These are phyloP conservation scores for Autographa pulchrina DNA, from an alignment of 2,888 invertebrate species.

Conservation along the genomic window DNA sequence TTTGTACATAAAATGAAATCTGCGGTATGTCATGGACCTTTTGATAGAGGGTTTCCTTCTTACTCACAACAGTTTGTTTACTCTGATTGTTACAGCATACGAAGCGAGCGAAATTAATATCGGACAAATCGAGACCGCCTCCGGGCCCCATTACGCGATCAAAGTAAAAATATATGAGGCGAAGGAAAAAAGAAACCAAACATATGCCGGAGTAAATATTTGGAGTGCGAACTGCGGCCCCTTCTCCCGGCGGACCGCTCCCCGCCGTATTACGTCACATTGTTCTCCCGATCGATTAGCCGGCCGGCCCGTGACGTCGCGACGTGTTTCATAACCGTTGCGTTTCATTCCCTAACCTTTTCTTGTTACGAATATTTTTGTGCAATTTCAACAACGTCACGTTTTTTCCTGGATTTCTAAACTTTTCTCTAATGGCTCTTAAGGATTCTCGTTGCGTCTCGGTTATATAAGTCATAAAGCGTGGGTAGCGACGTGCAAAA, in stretches of 20 bases:
- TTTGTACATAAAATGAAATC: slow-evolving; percentile 19
- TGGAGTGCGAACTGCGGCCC: slow-evolving; percentile 77
- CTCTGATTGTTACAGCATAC: slow-evolving; percentile 65
- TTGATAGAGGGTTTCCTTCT: slow-evolving; percentile 49
- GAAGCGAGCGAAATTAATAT: slow-evolving; percentile 82
- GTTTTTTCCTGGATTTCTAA: slow-evolving; percentile 29
- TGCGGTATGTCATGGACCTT: slow-evolving; percentile 3
- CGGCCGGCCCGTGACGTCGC: slow-evolving; percentile 77
- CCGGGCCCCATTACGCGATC: slow-evolving; percentile 84
- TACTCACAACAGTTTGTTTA: slow-evolving; percentile 67
- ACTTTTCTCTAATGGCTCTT: slow-evolving; percentile 31
- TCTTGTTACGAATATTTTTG: slow-evolving; percentile 46
- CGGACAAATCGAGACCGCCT: slow-evolving; percentile 83
- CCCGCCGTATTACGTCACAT: slow-evolving; percentile 84
- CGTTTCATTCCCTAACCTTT: slow-evolving; percentile 62
- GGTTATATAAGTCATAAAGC: slow-evolving; percentile 46
- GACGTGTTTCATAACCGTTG: slow-evolving; percentile 73
- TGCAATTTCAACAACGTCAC: slow-evolving; percentile 43
- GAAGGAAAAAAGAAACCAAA: slow-evolving; percentile 89
- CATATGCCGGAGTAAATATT: slow-evolving; percentile 88
- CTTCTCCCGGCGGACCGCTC: slow-evolving; percentile 66
- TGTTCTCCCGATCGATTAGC: slow-evolving; percentile 87
- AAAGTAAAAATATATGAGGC: slow-evolving; percentile 89
- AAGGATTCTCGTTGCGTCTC: slow-evolving; percentile 40
- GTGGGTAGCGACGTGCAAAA: slow-evolving; percentile 64